phyloP scores from a whole-genome alignment of 2,113 vertebrate species.

The Corynorhinus townsendii region DNA sequence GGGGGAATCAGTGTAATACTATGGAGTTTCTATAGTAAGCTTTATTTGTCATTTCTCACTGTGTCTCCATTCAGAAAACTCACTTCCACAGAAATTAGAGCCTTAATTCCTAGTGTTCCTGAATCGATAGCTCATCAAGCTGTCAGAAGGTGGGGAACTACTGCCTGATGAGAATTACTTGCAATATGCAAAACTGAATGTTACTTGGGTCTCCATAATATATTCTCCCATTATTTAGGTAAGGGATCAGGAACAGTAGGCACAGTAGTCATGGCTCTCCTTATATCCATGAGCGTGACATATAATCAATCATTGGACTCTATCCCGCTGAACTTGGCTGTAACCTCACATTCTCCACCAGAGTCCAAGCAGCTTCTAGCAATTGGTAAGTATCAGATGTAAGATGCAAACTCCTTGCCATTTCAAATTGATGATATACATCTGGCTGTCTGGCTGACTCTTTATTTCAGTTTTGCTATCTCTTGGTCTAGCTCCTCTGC shows the following conservation, averaged over 20 bases:
- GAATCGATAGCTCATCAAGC: background rate
- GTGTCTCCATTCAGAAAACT: background rate
- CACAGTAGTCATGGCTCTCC: background rate
- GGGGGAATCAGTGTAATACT: background rate
- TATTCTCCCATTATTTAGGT: background rate
- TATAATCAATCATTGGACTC: background rate
- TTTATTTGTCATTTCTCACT: background rate
- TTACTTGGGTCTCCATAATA: background rate
- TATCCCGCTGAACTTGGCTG: background rate
- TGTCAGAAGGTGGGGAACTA: background rate
- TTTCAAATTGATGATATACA: background rate
- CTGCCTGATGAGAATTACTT: background rate
- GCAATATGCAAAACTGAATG: background rate
- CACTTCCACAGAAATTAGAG: background rate
- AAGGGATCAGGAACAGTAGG: background rate
- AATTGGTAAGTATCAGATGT: background rate
- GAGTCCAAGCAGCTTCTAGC: background rate
- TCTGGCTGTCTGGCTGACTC: background rate
- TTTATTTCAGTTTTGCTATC: background rate
- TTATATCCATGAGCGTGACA: background rate
- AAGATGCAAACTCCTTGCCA: background rate
- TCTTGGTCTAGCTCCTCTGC: background rate
- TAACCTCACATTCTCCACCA: background rate
- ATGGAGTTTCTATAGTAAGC: background rate
- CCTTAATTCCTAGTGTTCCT: background rate